Evolutionary conservation across 2,113 vertebrate genomes (phyloP).

Genomic region (Ammospiza nelsoni): DNA sequence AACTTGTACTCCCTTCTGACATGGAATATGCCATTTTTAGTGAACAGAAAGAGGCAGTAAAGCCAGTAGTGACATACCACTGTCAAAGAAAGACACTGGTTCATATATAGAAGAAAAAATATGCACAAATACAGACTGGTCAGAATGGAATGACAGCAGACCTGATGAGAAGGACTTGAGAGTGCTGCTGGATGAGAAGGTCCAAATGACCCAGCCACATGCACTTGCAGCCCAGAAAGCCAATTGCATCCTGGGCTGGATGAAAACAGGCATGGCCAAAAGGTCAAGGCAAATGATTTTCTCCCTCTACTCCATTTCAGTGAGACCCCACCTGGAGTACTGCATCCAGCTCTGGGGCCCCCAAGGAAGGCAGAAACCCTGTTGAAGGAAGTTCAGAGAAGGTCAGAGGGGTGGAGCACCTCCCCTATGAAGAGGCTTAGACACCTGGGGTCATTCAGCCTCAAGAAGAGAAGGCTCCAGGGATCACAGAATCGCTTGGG

Average conservation of each 20-base stretch:
- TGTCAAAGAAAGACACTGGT: not conserved
- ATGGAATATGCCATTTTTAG: not conserved
- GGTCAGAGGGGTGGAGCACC: not conserved
- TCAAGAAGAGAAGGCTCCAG: not conserved
- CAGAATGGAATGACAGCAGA: not conserved
- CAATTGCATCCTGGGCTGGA: not conserved
- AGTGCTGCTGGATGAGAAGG: not conserved
- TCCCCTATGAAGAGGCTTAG: not conserved
- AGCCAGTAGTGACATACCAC: not conserved
- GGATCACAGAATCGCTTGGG: not conserved
- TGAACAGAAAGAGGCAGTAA: not conserved
- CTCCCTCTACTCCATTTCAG: too few relatives aligned
- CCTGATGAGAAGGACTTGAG: not conserved
- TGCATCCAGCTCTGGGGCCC: not conserved
- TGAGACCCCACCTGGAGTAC: not conserved
- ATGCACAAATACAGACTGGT: not conserved
- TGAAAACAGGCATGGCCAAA: not conserved
- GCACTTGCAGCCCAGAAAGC: not conserved
- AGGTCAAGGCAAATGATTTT: not conserved
- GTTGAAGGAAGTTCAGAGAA: not conserved
- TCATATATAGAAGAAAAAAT: not conserved
- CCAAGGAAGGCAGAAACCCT: not conserved
- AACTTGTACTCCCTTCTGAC: not conserved
- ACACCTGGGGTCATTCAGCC: not conserved
- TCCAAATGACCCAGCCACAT: accelerated